Evolutionary conservation across 2,797 vertebrate species (phyloP), one percentile per base, ranked within the genome.

Genomic region (Alfaro cultratus): DNA sequence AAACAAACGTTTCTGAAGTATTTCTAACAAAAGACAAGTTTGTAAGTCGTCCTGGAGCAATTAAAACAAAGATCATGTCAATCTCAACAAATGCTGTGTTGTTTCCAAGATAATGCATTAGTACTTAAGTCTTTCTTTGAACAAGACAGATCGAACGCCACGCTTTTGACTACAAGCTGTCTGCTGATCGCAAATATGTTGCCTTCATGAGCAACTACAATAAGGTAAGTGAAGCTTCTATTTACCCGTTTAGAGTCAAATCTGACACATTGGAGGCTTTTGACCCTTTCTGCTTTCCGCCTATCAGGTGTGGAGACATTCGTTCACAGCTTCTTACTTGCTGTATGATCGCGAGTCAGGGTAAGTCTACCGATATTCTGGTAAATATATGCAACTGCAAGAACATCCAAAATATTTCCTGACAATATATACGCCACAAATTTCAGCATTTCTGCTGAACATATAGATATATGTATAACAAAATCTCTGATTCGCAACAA

Each of bases 291-390:
- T 49, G 1, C 46, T 78, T 84, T 46, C 73, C 51, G 80, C 64
- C 34, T 83, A 76, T 87, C 89, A 99, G 98, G 76, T 96, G 77
- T 99, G 98, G 98, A 96, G 98, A 87, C 97, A 98, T 88, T 99
- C 98, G 6, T 99, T 96, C 73, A 97, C 95, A 0, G 97, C 97
- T 29, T 96, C 97, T 0, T 99, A 98, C 80, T 94, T 95, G 60
- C 95, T 99, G 83, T 99, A 96, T 79, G 91, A 98, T 88, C 83
- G 90, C 55, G 80, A 78, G 0, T 88, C 83, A 60, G 41, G 91
- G 98, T 99, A 95, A 95, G 96, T 76, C 57, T 5, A 13, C 12
- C 11, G 1, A 26, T n/a, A 41, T 70, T 23, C 39, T 70, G 67
- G 39, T 5, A 45, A 70, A n/a, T 6, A 12, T 23, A 16, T 39